Conservation (phyloP, 2,113 vertebrate species). For the Pristiophorus japonicus region DNA sequence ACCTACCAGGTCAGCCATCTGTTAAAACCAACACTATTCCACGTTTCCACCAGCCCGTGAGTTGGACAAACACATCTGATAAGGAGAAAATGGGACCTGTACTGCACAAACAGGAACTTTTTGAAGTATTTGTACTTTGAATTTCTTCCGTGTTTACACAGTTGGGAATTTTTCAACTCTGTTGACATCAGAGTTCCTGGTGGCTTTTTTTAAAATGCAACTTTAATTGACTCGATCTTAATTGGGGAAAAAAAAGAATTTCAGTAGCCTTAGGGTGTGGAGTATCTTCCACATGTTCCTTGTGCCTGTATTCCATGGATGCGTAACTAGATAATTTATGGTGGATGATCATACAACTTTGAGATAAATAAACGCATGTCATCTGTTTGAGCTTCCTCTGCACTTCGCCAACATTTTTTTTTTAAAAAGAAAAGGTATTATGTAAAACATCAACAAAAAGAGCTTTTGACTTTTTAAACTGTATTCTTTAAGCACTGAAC, state of each 20-base stretch:
- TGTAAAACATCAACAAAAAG: background rate
- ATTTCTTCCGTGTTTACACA: conserved; percentile 60
- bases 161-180: conserved; percentile 53
- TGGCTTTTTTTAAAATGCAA: background rate
- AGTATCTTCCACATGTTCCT: background rate
- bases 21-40: conserved; percentile 52
- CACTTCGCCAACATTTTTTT: background rate
- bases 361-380: background rate
- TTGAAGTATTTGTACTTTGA: conserved; percentile 57
- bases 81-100: conserved; percentile 53
- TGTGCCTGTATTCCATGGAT: background rate
- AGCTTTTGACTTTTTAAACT: background rate
- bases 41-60: conserved; percentile 52
- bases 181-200: conserved; percentile 52
- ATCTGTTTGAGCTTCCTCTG: background rate
- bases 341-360: background rate
- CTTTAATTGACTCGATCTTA: background rate
- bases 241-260: background rate
- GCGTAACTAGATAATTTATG: background rate
- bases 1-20: conserved; percentile 56
- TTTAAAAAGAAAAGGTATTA: background rate
- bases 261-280: background rate
- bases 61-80: conserved; percentile 53
- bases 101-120: conserved; percentile 57
- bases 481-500: background rate